Evolutionary conservation across 2,113 vertebrate genomes (phyloP).

Genomic region (Crotalus tigris): DNA sequence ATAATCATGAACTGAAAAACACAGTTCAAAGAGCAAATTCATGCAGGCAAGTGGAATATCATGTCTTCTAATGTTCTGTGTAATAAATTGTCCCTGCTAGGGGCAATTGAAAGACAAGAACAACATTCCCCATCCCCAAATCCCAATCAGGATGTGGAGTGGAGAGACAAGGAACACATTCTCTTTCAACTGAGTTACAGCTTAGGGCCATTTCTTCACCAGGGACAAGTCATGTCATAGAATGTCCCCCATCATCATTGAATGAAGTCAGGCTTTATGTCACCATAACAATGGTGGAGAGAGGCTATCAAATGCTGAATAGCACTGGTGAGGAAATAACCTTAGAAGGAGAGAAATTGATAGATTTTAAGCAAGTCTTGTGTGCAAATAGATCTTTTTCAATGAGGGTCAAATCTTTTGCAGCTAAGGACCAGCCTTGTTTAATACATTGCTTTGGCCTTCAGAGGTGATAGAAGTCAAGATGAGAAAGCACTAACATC

Average conservation of each 20-base stretch:
- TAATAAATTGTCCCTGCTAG: neutral
- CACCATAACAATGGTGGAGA: neutral
- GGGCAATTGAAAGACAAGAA: neutral
- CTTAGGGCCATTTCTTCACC: neutral
- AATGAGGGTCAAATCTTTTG: neutral
- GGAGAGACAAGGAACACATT: neutral
- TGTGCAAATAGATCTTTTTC: neutral
- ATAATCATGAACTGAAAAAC: neutral
- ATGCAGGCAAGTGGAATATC: neutral
- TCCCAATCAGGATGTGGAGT: neutral
- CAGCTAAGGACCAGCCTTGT: neutral
- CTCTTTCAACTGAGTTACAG: neutral
- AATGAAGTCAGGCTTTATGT: neutral
- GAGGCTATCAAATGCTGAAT: neutral
- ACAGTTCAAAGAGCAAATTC: neutral
- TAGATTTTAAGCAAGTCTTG: neutral
- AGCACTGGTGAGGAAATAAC: neutral
- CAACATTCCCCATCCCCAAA: neutral
- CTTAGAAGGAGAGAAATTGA: neutral
- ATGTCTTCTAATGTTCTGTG: neutral
- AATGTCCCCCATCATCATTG: neutral
- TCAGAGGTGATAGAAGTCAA: neutral
- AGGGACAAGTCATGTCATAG: neutral
- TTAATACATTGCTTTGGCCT: neutral
- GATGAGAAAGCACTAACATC: neutral